phyloP scores from a whole-genome alignment of 2,888 invertebrate genomes.

The Stegophylla sp. region DNA sequence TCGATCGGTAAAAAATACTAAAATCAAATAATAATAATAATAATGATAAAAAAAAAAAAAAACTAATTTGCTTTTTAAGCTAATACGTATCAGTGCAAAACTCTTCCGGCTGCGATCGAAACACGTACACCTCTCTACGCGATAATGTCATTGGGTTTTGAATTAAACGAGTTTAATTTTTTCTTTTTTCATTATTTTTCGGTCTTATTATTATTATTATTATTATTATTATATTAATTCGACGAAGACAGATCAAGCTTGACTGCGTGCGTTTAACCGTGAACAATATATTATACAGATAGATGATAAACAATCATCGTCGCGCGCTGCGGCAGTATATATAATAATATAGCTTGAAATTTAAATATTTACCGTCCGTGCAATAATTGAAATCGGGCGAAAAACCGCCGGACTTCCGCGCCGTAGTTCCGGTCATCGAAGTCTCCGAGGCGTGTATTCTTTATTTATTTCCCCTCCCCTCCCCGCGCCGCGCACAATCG shows the following conservation, averaged over 20 bases:
- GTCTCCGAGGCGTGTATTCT: constrained; percentile 15
- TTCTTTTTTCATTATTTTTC: not conserved
- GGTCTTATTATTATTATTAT: no score
- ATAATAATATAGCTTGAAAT: constrained; percentile 13
- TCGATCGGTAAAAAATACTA: no score
- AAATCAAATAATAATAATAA: no score
- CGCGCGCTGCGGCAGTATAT: no score
- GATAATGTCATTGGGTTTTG: not conserved
- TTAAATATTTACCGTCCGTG: constrained; percentile 1
- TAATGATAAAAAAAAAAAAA: not conserved
- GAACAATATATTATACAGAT: no score
- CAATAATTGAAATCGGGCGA: constrained; percentile 12
- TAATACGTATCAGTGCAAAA: not conserved
- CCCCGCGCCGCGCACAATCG: no score
- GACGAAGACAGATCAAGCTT: constrained; percentile 25
- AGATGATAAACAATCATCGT: no score
- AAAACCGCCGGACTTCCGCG: not conserved
- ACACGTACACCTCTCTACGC: no score
- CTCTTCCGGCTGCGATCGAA: no score
- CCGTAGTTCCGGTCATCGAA: constrained; percentile 33
- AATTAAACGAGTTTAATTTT: constrained; percentile 5
- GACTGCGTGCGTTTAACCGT: constrained; percentile 19
- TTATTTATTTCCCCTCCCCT: not conserved
- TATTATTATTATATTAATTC: not conserved
- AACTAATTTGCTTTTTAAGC: constrained; percentile 3